Conservation (phyloP, 2,888 invertebrate species). For the Lepidochrysops patricia region DNA sequence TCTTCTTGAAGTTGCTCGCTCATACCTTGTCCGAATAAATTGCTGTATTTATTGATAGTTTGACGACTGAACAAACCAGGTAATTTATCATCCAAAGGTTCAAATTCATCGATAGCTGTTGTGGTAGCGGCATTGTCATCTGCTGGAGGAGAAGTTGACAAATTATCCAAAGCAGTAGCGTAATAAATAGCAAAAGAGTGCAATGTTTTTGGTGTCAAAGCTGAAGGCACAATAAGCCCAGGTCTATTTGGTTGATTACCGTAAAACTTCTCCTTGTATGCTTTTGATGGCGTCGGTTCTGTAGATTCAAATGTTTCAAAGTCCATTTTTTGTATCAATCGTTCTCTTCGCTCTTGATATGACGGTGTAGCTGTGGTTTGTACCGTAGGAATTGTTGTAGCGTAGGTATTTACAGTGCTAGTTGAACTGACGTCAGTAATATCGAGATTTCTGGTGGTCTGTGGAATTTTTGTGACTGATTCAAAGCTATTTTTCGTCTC, state of each 20-base stretch:
- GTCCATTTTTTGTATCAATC: constrained; percentile 81
- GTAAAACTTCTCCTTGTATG: constrained; percentile 59
- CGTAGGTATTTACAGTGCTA: constrained; percentile 40
- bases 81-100: constrained; percentile 64
- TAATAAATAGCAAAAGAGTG: constrained; percentile 88
- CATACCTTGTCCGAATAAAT: constrained; percentile 49
- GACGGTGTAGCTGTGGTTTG: constrained; percentile 48
- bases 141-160: constrained; percentile 55
- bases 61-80: constrained; percentile 78
- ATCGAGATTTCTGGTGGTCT: constrained; percentile 39
- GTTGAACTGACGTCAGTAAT: constrained; percentile 41
- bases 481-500: constrained; percentile 49
- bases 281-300: constrained; percentile 50
- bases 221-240: constrained; percentile 81
- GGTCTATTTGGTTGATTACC: constrained; percentile 65
- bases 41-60: constrained; percentile 78
- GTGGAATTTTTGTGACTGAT: constrained; percentile 59
- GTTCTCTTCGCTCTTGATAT: constrained; percentile 79
- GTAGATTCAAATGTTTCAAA: constrained; percentile 64
- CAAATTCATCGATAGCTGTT: constrained; percentile 45
- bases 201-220: constrained; percentile 83
- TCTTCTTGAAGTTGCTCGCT: constrained; percentile 52
- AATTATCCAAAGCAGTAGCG: constrained; percentile 79
- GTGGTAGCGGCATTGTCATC: constrained; percentile 50
- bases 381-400: constrained; percentile 34